These are phyloP conservation scores for Meliscaeva auricollis DNA, from an alignment of 2,888 invertebrate species.

Conservation along the genomic window DNA sequence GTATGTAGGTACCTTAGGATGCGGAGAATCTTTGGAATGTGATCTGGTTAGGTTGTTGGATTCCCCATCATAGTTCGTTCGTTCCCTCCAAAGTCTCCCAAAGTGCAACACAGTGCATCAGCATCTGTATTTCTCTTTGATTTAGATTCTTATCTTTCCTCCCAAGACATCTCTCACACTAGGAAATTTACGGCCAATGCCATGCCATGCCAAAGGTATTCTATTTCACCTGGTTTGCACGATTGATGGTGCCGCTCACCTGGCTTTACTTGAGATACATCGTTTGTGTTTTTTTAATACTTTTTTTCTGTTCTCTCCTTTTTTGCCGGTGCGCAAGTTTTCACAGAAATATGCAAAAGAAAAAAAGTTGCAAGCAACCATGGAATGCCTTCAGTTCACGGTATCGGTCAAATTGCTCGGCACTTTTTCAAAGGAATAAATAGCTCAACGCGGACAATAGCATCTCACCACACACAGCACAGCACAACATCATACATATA, in stretches of 20 bases:
- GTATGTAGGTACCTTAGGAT: constrained; percentile 20
- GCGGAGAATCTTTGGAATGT: constrained; percentile 64
- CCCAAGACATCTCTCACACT: constrained; percentile 48
- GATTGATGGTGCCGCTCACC: constrained; percentile 71
- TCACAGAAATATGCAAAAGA: constrained; percentile 68
- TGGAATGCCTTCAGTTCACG: constrained; percentile 67
- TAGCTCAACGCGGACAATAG: constrained; percentile 35
- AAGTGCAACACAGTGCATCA: constrained; percentile 19
- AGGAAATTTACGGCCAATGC: constrained; percentile 72
- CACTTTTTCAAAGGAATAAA: constrained; percentile 62
- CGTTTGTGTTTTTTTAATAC: background rate
- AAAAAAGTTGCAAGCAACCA: constrained; percentile 26
- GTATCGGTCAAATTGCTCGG: constrained; percentile 73
- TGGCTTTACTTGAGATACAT: constrained; percentile 21
- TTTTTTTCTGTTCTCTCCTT: background rate
- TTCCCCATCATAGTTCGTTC: constrained; percentile 5
- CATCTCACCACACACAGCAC: constrained; percentile 21
- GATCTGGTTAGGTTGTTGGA: constrained; percentile 60
- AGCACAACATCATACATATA: too few relatives aligned
- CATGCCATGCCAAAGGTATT: constrained; percentile 68
- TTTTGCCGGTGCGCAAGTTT: constrained; percentile 48
- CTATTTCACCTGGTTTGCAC: constrained; percentile 62
- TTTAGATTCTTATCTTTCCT: constrained; percentile 72
- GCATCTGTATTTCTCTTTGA: constrained; percentile 54
- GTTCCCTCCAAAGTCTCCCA: background rate